Percentiles rank a stretch among this genome's conserved stretches.
Conservation (phyloP, 1,140 invertebrate species). For the Macrosteles quadrilineatus region DNA sequence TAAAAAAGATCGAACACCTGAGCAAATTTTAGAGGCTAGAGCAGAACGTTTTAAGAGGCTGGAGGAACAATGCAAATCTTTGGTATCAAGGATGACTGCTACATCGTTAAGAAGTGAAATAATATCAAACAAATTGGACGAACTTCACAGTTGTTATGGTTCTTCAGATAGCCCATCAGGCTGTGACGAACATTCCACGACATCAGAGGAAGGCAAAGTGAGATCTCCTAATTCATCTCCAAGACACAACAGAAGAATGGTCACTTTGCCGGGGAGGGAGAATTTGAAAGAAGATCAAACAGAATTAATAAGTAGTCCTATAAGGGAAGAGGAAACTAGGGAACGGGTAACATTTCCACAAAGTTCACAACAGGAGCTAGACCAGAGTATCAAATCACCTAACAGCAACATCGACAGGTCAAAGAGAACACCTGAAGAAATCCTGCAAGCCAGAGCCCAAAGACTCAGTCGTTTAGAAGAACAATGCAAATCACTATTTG, state of each 20-base stretch:
- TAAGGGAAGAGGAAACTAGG: neutral
- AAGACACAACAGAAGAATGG: neutral
- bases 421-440: constrained; percentile 55
- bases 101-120: constrained; percentile 61
- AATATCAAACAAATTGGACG: constrained; percentile 57
- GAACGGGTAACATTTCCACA: no score
- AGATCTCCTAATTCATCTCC: neutral
- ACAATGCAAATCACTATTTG: constrained; percentile 64
- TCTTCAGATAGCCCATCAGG: neutral
- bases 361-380: no score
- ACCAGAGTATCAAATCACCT: no score
- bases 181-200: neutral
- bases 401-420: neutral
- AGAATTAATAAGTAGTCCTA: no score
- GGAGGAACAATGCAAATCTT: constrained; percentile 66
- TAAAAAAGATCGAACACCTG: constrained; percentile 47
- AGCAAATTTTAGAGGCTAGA: constrained; percentile 59
- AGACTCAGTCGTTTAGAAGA: constrained; percentile 68
- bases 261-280: neutral
- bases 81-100: constrained; percentile 63
- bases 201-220: neutral
- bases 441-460: constrained; percentile 59
- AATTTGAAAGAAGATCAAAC: neutral
- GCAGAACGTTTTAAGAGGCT: constrained; percentile 64
- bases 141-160: constrained; percentile 52